phyloP scores from a whole-genome alignment of 2,888 invertebrate genomes.

The Acronicta psi region DNA sequence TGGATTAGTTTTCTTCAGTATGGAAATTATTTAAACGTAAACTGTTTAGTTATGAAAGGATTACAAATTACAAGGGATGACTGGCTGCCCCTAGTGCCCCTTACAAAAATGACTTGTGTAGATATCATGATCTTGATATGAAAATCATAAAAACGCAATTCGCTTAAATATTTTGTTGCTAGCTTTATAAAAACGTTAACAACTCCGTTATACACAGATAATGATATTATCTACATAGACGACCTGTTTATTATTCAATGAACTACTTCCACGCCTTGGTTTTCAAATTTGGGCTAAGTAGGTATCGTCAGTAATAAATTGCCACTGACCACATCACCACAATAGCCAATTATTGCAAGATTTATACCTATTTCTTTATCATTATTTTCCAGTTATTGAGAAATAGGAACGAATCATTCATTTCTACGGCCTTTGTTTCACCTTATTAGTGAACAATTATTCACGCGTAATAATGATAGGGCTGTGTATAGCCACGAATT shows the following conservation, averaged over 20 bases:
- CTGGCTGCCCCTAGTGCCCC: no score
- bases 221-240: not conserved
- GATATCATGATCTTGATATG: no score
- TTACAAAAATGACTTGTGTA: no score
- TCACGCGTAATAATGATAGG: slow-evolving; percentile 10
- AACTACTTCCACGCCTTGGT: slow-evolving; percentile 5
- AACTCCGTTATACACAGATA: not conserved
- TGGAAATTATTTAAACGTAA: no score
- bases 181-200: not conserved
- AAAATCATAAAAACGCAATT: no score
- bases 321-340: slow-evolving; percentile 27
- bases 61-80: no score
- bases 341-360: slow-evolving; percentile 44
- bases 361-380: slow-evolving; percentile 40
- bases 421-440: slow-evolving; percentile 22
- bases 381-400: slow-evolving; percentile 32
- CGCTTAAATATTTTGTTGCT: not conserved
- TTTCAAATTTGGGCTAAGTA: slow-evolving; percentile 33
- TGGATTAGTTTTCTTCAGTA: no score
- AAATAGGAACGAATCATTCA: slow-evolving; percentile 51
- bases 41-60: no score
- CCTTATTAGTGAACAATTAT: slow-evolving; percentile 13
- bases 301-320: slow-evolving; percentile 24
- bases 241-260: slow-evolving; percentile 13
- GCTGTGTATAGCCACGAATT: slow-evolving; percentile 8